Base-by-base conservation (phyloP, 23 tunicate species). In the Botrylloides violaceus region DNA sequence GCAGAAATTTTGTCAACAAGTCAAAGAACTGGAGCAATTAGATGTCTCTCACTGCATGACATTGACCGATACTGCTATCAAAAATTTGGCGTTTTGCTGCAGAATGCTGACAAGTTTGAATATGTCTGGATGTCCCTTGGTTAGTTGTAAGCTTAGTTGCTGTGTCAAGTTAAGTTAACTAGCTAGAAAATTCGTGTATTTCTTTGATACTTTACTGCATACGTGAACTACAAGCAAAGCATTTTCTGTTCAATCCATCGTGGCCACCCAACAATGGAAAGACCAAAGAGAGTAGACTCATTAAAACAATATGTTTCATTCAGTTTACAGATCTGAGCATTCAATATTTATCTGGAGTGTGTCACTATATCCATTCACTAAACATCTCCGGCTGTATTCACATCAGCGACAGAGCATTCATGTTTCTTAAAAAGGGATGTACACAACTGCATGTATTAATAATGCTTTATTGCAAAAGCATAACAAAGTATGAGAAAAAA, bases 41-140 rank as follows among this genome's bases (percentile, higher is more conserved):
- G 94, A 93, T 59, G 92, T 93, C 18, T 93, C 98, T n/a, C 87
- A 84, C 58, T 90, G 97, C 77, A 78, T 92, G 87, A 78, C 79
- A 3, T 68, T 92, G 18, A 92, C 79, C 65, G 92, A 92, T 57
- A 70, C 83, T 20, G 92, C 92, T 3, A 80, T 92, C 50, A 92
- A 93, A 72, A 86, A 81, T 34, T 72, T 93, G 57, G 98, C 98
- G 0, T 93, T 93, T 61, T 84, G 93, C 56, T 93, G 98, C 61
- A 66, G 98, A 43, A 77, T 73, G 82, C 35, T 93, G 48, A 81
- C 84, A 29, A 36, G 39, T 23, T 58, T 93, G 23, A 81, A 85
- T 60, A 77, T 93, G 6, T 71, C 95, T 32, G 98, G 98, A n/a
- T 93, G 98, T 62, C 95, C 95, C 0, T 4, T 70, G 78, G 97